Evolutionary conservation across 2,113 vertebrate genomes (phyloP), one percentile per base, ranked within the genome.

Genomic region (Dissostichus mawsoni): DNA sequence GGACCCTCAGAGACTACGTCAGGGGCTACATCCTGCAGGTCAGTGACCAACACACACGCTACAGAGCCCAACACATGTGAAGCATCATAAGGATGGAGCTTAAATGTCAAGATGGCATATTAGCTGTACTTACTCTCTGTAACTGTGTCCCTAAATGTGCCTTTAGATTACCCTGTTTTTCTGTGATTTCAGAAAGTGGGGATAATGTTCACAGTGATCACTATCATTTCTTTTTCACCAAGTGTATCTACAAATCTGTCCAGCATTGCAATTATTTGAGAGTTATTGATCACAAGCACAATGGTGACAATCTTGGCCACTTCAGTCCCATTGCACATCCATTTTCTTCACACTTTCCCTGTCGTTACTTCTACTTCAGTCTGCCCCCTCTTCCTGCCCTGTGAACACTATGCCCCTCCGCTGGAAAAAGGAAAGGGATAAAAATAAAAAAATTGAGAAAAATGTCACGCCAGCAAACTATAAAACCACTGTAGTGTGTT

Each of bases 11-110:
- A 90, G 98, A 99, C 92, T 99, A 99, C 65, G 97, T 99, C 80
- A 96, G 98, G 50, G 98, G 98, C 88, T 99, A 99, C 52, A 97
- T 99, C 64, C 95, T 99, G 48, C 98, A 99, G 97, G 98, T 95
- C 79, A 88, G 93, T 82, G 65, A 48, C 11, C 0, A 12, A 14
- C 70, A 55, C 12, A 36, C 59, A 67, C 51, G 53, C 64, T 58
- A 47, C 66, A 47, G 17, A 13, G 1, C 18, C 25, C 12, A 55
- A 77, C 45, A 44, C 67, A 4, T 45, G 56, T 16, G 33, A 68
- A 78, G 73, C 67, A 51, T 62, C 56, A 51, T 41, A 36, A 48
- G 17, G 56, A 61, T 62, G 69, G 8, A 75, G 65, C 20, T 33
- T 36, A 61, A 75, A 81, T 29, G 36, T 69, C 65, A 61, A 59